These are phyloP conservation scores for Orthosia incerta DNA, from an alignment of 2,888 invertebrate species.

Conservation along the genomic window DNA sequence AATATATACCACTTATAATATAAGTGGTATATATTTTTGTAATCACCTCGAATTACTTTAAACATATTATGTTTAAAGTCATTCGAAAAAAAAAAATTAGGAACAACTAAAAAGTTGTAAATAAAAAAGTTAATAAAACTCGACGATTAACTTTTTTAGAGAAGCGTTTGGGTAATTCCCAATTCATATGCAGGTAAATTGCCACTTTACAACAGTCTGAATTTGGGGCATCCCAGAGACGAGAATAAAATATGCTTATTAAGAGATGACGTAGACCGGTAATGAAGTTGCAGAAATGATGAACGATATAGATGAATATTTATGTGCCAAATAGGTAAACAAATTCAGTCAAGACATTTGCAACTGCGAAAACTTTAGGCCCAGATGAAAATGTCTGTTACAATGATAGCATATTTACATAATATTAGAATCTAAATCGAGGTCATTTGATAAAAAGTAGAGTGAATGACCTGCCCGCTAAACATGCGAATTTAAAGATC, in stretches of 20 bases:
- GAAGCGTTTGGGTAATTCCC: background rate
- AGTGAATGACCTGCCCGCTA: constrained; percentile 46
- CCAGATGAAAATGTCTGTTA: background rate
- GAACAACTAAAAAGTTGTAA: too few relatives aligned
- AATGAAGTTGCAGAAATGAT: background rate
- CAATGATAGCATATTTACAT: constrained; percentile 17
- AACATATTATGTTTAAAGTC: too few relatives aligned
- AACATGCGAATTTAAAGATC: constrained; percentile 3
- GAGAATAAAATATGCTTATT: background rate
- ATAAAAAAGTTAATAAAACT: too few relatives aligned
- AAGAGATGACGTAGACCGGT: background rate
- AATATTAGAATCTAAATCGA: constrained; percentile 22
- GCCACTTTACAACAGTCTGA: background rate
- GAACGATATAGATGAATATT: too few relatives aligned
- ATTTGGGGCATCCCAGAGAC: background rate
- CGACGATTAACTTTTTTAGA: too few relatives aligned
- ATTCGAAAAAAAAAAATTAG: too few relatives aligned
- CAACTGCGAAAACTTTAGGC: background rate
- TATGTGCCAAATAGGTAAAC: too few relatives aligned
- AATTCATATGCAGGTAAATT: background rate
- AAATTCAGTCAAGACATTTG: background rate
- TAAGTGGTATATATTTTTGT: too few relatives aligned
- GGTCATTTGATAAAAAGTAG: constrained; percentile 33
- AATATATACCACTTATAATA: too few relatives aligned
- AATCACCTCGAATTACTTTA: too few relatives aligned